Evolutionary conservation across 2,888 invertebrate species (phyloP).

Genomic region (Apamea sordens): DNA sequence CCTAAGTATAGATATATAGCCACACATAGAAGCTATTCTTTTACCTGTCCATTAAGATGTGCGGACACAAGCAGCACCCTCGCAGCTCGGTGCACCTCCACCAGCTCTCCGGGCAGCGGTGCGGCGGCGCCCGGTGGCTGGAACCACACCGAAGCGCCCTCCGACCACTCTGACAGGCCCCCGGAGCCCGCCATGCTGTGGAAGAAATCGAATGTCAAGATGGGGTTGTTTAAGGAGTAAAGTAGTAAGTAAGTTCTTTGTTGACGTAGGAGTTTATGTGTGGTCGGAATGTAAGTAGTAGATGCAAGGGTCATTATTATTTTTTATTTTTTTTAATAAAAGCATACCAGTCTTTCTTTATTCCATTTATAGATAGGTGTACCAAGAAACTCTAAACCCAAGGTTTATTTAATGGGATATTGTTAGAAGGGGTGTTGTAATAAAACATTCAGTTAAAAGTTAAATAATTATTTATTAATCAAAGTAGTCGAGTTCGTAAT

Average conservation of each 20-base stretch:
- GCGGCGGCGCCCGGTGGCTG: constrained; percentile 96
- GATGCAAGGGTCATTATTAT: neutral
- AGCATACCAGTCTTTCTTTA: neutral
- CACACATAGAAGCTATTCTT: neutral
- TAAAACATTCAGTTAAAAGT: constrained; percentile 18
- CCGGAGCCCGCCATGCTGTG: constrained; percentile 87
- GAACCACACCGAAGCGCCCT: constrained; percentile 98
- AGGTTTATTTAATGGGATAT: neutral
- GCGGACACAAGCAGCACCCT: constrained; percentile 97
- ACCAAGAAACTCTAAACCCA: neutral
- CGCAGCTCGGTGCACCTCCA: constrained; percentile 97
- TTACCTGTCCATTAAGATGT: constrained; percentile 95
- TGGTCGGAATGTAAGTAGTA: neutral
- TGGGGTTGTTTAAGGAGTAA: neutral
- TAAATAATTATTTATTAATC: constrained; percentile 44
- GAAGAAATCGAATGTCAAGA: constrained; percentile 40
- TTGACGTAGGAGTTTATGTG: neutral
- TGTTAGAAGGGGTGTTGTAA: constrained; percentile 16
- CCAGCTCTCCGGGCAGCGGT: constrained; percentile 97
- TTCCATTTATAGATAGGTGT: neutral
- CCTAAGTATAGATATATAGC: neutral
- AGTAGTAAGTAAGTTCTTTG: neutral
- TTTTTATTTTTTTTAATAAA: neutral
- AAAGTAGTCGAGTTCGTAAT: constrained; percentile 14
- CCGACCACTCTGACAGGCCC: constrained; percentile 91